Base-by-base conservation (phyloP, 2,113 vertebrate genomes). In the Potamarius usumacintae region DNA sequence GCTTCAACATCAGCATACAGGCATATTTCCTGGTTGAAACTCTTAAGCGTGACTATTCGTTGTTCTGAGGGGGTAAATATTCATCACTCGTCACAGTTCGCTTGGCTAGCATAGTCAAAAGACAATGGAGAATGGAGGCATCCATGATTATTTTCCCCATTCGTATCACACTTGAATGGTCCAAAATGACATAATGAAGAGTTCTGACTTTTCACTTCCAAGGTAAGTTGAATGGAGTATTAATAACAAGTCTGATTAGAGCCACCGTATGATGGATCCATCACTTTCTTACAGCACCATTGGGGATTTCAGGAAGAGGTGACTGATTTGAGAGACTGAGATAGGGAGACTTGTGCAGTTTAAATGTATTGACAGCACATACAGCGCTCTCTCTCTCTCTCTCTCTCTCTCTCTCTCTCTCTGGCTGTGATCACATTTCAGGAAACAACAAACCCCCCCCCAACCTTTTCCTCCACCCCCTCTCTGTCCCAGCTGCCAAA, bases 191-290 rank as follows among this genome's bases (percentile, higher is more conserved):
- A 12, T 5, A 42, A 42, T 42, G 42, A 42, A 42, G 10, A 65
- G 22, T 65, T n/a, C 2, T 1, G 62, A 65, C 3, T 65, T n/a
- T 15, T 9, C 62, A n/a, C 2, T 11, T 65, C 62, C 1, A 17
- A 57, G 14, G 55, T 57, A 57, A 15, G 55, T 17, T 57, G 14
- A 18, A 62, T 67, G n/a, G n/a, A 67, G n/a, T 4, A 27, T 67
- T 27, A 67, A 69, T 30, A 30, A 15, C 12, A 30, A 15, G n/a
- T 30, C n/a, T 69, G 65, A 30, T 69, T 69, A 34, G 83, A 86
- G 88, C 86, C 84, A 88, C 83, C 89, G 90, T 82, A 34, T 91
- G 92, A 90, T 53, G 58, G 89, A 92, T 90, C 89, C 74, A 58
- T 85, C 87, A 11, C 34, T 60, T 86, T 89, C 90, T 87, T 52